Evolutionary conservation across 2,113 vertebrate genomes (phyloP), one percentile per base, ranked within the genome.

Genomic region (Pycnonotus jocosus): DNA sequence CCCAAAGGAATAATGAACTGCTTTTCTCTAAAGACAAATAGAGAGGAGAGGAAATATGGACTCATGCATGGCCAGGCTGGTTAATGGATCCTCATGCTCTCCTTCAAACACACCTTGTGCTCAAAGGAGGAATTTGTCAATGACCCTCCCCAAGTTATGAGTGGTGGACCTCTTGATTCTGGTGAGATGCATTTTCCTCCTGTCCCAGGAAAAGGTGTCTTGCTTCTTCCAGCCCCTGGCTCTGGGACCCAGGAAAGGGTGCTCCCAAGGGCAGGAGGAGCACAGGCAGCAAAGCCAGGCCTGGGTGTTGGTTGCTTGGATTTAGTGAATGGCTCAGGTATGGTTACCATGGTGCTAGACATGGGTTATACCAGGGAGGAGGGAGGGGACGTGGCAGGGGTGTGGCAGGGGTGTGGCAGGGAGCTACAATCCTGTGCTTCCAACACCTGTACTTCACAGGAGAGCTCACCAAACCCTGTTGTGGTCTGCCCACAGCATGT

Each of bases 191-290:
- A 33, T 72, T 35, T 85, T 30, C 25, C 23, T 81, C 18, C 48
- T 33, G 15, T 58, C 24, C 28, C 0, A 0, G 13, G 16, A 28
- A 54, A 54, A 6, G 3, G 25, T n/a, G 9, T 33, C 15, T 50
- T 71, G 42, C 47, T 20, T 62, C 15, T 86, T 83, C 65, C 51
- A 72, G 1, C 2, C 20, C 10, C 9, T 22, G 30, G 17, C 27
- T 76, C 53, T 71, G 54, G 19, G 24, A 33, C 11, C 16, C 25
- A 21, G 66, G 78, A 10, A 28, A 53, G 65, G 30, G 7, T 16
- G 27, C 9, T 58, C 33, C 56, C 35, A 42, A 11, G 60, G 60
- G 31, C 61, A 65, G 50, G 61, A 66, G 40, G 40, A 25, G 64
- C 70, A n/a, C 17, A 21, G 7, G 17, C 40, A 71, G 35, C 0